Base-by-base conservation (phyloP, 2,888 invertebrate species). In the Synergus itoensis region DNA sequence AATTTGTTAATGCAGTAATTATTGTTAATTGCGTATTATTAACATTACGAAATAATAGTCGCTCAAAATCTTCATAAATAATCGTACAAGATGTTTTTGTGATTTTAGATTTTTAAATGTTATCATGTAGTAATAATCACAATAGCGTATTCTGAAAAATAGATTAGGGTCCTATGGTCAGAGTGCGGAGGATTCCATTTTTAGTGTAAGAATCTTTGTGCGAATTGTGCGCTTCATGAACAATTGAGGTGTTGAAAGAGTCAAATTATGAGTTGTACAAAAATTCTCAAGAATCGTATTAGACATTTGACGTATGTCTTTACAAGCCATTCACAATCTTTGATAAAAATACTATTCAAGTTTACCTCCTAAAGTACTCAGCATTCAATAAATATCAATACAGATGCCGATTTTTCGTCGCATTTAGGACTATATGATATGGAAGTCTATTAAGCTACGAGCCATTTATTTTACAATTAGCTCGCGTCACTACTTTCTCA, bases 61-160 rank as follows among this genome's bases (percentile, higher is more conserved):
- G 86, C 90, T 88, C 84, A 86, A 88, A 89, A 89, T 85, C 87
- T 87, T 83, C 86, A 88, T 88, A 89, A 90, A 89, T 88, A 89
- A 89, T 89, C 83, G 84, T 90, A 89, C 84, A 88, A 87, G 86
- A 85, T 80, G 83, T 86, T 87, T 88, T 88, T 85, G 84, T 86
- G 88, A 84, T 87, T 84, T 88, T 86, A 86, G 85, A 87, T 86
- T 87, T 85, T 87, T 87, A 84, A 86, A 85, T 89, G 88, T 86
- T 89, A 90, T 90, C 86, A 90, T 91, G 91, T 90, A 90, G 89
- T 91, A 90, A 90, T 91, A 91, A 92, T 91, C 91, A 91, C 91
- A 91, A 91, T 91, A 91, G 91, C 91, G 89, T 91, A 91, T 91
- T 91, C 90, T 91, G 91, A 91, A 91, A 91, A 92, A 91, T 92